Base-by-base conservation (phyloP, 2,888 invertebrate genomes). In the Synergus umbraculus region DNA sequence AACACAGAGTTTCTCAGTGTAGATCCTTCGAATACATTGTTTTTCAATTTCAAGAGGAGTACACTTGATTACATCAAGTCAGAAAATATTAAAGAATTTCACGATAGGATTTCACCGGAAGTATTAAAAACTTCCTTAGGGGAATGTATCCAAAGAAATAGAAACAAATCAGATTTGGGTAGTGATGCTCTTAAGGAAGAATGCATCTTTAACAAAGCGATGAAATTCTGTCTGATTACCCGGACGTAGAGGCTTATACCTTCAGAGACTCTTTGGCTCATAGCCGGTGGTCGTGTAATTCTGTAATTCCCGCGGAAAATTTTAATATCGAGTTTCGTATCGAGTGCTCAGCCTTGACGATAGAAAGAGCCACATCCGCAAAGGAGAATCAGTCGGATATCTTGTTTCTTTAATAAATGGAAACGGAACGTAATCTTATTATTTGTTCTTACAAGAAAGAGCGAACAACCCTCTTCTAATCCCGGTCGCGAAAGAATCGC, bases 331-430 rank as follows among this genome's bases (percentile, higher is more conserved):
- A 88, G 90, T 92, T 92, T 90, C 91, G 88, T 89, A 91, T 92
- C 91, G 91, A 89, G 89, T 91, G 85, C 88, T 88, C 76, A 79
- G 84, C 83, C 84, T 84, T 82, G 85, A 86, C 78, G 85, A 80
- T 82, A 86, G 83, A 83, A 77, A 81, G 79, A 85, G 77, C 79
- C 79, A 79, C 76, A 83, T 83, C 82, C 82, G 49, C 77, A 78
- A 79, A 60, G 81, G 81, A 81, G 82, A 85, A 85, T 84, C 85
- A 86, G 82, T 82, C 83, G 82, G 79, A 90, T 92, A 92, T 92
- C 92, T 91, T 92, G 90, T 92, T 92, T 92, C 92, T 88, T 91
- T 92, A 91, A 92, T 92, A 91, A 92, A 92, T 92, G 92, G 92
- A 92, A 92, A 91, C 90, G 90, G 87, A 91, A 90, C 88, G 89